Percentiles rank a stretch among this genome's conserved stretches.
phyloP scores from a whole-genome alignment of 2,797 vertebrate genomes.

The Danio choprae region DNA sequence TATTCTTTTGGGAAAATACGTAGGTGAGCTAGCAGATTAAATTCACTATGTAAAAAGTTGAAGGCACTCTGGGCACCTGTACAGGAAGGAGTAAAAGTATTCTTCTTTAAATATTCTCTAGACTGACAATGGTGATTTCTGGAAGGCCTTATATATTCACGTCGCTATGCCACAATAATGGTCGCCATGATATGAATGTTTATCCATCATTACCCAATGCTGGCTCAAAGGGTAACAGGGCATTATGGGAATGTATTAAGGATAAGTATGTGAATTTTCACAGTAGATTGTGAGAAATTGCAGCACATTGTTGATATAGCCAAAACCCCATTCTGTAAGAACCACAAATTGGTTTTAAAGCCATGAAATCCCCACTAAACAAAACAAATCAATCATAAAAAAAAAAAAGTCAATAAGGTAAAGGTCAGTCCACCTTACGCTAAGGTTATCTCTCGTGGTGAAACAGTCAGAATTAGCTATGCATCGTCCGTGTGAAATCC shows the following conservation, averaged over 20 bases:
- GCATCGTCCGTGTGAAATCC: conserved; percentile 22
- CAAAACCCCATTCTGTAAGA: conserved; percentile 12
- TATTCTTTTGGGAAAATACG: conserved; percentile 1
- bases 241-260: conserved; percentile 53
- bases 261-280: conserved; percentile 52
- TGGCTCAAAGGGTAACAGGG: conserved; percentile 41
- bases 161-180: conserved; percentile 64
- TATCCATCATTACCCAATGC: conserved; percentile 16
- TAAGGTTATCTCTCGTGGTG: conserved; percentile 56
- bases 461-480: conserved; percentile 55
- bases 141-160: conserved; percentile 57
- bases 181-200: conserved; percentile 43
- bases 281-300: conserved; percentile 53
- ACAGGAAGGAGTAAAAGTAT: conserved; percentile 46
- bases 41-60: conserved; percentile 44
- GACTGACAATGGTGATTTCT: conserved; percentile 41
- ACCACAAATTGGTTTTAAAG: conserved; percentile 24
- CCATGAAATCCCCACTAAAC: conserved; percentile 30
- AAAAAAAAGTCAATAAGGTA: background rate
- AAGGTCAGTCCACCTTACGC: background rate
- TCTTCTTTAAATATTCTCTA: conserved; percentile 2
- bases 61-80: conserved; percentile 63
- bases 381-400: conserved; percentile 15
- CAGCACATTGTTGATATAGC: conserved; percentile 48
- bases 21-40: conserved; percentile 11